phyloP scores from a whole-genome alignment of 2,797 vertebrate genomes.

The Molossus alvarezi region DNA sequence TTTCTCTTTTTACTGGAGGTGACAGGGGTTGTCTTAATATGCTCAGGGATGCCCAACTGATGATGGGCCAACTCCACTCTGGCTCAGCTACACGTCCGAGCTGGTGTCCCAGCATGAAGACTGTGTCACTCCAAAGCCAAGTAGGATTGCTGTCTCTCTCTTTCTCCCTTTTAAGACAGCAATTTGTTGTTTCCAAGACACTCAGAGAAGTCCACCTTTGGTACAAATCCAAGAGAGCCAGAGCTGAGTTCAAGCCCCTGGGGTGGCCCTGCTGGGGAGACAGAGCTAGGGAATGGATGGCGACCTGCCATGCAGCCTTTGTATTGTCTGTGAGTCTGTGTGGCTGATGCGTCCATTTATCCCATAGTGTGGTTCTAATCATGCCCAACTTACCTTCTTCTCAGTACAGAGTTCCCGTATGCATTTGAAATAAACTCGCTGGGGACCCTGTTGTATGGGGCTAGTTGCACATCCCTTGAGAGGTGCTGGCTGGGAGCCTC shows the following conservation, averaged over 20 bases:
- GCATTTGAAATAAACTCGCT: background rate
- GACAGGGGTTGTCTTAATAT: background rate
- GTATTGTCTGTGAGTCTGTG: rapidly evolving
- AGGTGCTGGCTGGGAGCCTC: background rate
- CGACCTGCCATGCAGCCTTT: rapidly evolving
- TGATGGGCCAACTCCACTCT: constrained; percentile 9
- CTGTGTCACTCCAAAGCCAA: background rate
- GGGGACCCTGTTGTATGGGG: too few relatives aligned
- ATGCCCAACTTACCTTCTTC: background rate
- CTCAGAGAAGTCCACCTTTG: background rate
- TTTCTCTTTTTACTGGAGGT: constrained; percentile 44
- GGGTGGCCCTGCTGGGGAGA: background rate
- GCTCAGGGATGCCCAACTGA: constrained; percentile 51
- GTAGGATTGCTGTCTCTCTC: background rate
- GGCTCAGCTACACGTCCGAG: constrained; percentile 60
- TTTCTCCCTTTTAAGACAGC: background rate
- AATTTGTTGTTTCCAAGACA: background rate
- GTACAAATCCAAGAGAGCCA: background rate
- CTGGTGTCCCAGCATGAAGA: background rate
- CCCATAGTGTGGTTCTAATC: background rate
- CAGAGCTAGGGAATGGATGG: background rate
- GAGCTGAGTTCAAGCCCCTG: background rate
- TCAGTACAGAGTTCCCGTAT: background rate
- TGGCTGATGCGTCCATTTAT: too few relatives aligned
- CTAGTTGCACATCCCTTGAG: background rate